Base-by-base conservation (phyloP, 2,113 vertebrate genomes). In the Gorsachius goisagi region DNA sequence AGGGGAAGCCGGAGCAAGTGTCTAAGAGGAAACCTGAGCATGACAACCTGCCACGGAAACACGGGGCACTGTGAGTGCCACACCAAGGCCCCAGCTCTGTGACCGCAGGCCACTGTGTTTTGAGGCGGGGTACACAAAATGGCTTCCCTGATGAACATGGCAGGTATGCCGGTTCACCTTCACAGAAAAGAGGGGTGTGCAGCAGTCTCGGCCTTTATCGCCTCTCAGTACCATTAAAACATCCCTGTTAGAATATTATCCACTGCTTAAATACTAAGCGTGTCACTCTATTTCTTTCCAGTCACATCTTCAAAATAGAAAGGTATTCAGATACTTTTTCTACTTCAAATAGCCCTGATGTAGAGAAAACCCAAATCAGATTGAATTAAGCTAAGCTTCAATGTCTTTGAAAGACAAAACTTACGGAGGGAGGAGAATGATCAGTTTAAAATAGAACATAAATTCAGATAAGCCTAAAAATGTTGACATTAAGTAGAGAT, bases 71-170 rank as follows among this genome's bases (percentile, higher is more conserved):
- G 28, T 2, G 1, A 21, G 32, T 14, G 35, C 35, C 44, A 14
- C 32, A 3, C 1, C 16, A 10, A 12, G 45, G 82, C 45, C 37
- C 26, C 7, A 4, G 32, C 32, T 17, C 71, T 3, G 26, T 0
- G 1, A 7, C 24, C 15, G 41, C 3, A 1, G 44, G 17, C 60
- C 27, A 1, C 12, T 5, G 9, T 33, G 24, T 30, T 50, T 16
- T 11, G 24, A n/a, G 30, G 30, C 1, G 1, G 24, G 17, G 15
- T 7, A 9, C n/a, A 24, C 45, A 12, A 16, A 23, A 58, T 3
- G 11, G 62, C 20, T 59, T 35, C 56, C 37, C 21, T 3, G 8
- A 3, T 1, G 15, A 71, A 18, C 3, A 1, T 0, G 2, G 27
- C 72, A n/a, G 17, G 12, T 50, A 11, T 0, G 1, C 32, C 1